Conservation (phyloP, 2,113 vertebrate genomes). For the Cyphomyrus discorhynchus region DNA sequence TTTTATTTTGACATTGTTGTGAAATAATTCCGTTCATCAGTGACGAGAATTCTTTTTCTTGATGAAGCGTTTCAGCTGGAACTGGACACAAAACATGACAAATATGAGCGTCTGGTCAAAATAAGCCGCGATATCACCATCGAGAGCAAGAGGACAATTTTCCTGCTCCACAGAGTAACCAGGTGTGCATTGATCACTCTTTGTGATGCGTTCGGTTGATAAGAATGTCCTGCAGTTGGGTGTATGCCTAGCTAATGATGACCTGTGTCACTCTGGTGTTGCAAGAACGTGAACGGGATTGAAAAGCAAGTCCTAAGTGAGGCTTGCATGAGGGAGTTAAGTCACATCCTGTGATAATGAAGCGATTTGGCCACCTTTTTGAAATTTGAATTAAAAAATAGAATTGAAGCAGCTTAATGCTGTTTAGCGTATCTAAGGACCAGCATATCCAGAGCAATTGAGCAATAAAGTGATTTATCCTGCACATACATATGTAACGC, state of each 20-base stretch:
- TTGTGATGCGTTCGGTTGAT: background rate
- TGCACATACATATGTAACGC: background rate
- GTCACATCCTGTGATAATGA: background rate
- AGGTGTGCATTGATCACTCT: conserved; percentile 60
- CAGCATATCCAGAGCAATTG: background rate
- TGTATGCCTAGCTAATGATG: background rate
- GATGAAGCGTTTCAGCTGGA: conserved; percentile 83
- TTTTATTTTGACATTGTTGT: background rate
- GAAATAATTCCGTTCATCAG: background rate
- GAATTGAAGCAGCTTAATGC: background rate
- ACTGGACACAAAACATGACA: conserved; percentile 88
- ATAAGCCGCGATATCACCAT: conserved; percentile 92
- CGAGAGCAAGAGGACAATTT: conserved; percentile 94
- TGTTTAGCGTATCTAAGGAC: background rate
- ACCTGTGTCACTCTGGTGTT: background rate
- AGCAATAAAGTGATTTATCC: background rate
- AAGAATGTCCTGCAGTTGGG: background rate
- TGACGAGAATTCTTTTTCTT: background rate
- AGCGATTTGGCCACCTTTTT: background rate
- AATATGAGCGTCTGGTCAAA: conserved; percentile 89
- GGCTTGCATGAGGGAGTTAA: background rate
- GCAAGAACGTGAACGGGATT: background rate
- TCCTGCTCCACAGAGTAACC: conserved; percentile 87
- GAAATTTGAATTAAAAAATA: background rate
- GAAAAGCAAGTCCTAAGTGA: background rate